These are phyloP conservation scores for Pseudolaguvia tuberculata DNA, from an alignment of 2,113 vertebrate species.

Conservation along the genomic window DNA sequence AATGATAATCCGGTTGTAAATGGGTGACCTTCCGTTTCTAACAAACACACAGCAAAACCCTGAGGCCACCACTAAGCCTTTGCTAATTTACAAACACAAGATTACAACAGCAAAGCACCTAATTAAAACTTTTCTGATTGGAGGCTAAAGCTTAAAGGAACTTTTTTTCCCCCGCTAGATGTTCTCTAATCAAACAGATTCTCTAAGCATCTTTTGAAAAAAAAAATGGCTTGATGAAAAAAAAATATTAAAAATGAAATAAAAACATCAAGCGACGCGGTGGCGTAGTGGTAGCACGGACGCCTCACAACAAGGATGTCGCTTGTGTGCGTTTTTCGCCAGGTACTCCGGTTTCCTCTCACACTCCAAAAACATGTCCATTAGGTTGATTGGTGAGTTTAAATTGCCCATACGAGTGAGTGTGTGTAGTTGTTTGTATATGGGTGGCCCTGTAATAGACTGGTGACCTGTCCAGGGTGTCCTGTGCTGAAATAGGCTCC, in stretches of 20 bases:
- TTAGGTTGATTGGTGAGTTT: too few relatives aligned
- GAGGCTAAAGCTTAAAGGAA: slow-evolving; percentile 53
- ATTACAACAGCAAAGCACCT: slow-evolving; percentile 55
- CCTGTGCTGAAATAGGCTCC: too few relatives aligned
- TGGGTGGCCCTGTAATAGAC: too few relatives aligned
- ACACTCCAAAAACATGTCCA: too few relatives aligned
- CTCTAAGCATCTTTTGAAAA: slow-evolving; percentile 11
- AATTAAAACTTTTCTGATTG: slow-evolving; percentile 63
- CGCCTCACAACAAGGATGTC: too few relatives aligned
- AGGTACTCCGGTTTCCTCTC: too few relatives aligned
- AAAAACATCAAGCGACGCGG: too few relatives aligned
- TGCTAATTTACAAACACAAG: slow-evolving; percentile 60
- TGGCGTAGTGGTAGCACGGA: too few relatives aligned
- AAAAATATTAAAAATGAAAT: background rate
- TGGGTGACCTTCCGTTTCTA: slow-evolving; percentile 24
- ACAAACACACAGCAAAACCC: slow-evolving; percentile 21
- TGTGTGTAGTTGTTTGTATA: too few relatives aligned
- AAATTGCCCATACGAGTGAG: too few relatives aligned
- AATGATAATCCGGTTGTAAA: slow-evolving; percentile 28
- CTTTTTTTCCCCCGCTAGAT: slow-evolving; percentile 51
- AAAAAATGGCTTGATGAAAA: background rate
- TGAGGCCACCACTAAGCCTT: slow-evolving; percentile 37
- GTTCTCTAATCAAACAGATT: slow-evolving; percentile 24
- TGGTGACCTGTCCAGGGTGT: too few relatives aligned
- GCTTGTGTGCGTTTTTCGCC: too few relatives aligned